These are phyloP conservation scores for Scylla paramamosain DNA, from an alignment of 1,140 invertebrate genomes.

Conservation along the genomic window DNA sequence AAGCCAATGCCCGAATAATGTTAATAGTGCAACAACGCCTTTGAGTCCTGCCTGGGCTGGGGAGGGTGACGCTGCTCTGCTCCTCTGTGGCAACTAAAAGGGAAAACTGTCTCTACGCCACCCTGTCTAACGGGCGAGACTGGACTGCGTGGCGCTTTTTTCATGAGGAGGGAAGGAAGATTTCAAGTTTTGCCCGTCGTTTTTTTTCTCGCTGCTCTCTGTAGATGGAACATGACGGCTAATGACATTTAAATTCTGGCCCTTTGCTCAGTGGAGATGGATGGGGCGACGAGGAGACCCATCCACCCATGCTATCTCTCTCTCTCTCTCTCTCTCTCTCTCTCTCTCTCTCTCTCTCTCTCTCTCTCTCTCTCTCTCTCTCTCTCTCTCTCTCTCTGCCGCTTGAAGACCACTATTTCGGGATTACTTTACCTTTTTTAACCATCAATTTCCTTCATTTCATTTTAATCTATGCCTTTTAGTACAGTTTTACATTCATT, in stretches of 20 bases:
- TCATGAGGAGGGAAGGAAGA: background rate
- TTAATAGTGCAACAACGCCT: background rate
- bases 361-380: slow-evolving; percentile 40
- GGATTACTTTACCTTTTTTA: too few species aligned
- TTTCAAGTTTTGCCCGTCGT: background rate
- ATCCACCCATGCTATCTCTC: background rate
- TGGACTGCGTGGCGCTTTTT: background rate
- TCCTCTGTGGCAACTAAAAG: background rate
- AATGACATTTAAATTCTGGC: slow-evolving; percentile 7
- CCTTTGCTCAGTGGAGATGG: slow-evolving; percentile 11
- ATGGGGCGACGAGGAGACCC: background rate
- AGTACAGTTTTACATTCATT: too few species aligned
- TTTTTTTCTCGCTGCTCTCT: background rate
- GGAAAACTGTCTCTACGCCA: background rate
- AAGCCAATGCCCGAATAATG: background rate
- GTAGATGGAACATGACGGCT: background rate
- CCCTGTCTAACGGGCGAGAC: background rate
- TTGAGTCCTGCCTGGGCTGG: background rate
- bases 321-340: slow-evolving; percentile 45
- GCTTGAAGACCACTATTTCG: background rate
- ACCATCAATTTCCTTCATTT: too few species aligned
- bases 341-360: slow-evolving; percentile 43
- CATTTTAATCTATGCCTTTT: too few species aligned
- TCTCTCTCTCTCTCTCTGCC: slow-evolving; percentile 16
- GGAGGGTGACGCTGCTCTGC: background rate